Evolutionary conservation across 2,797 vertebrate species (phyloP), one percentile per base, ranked within the genome.

Genomic region (Esox lucius): DNA sequence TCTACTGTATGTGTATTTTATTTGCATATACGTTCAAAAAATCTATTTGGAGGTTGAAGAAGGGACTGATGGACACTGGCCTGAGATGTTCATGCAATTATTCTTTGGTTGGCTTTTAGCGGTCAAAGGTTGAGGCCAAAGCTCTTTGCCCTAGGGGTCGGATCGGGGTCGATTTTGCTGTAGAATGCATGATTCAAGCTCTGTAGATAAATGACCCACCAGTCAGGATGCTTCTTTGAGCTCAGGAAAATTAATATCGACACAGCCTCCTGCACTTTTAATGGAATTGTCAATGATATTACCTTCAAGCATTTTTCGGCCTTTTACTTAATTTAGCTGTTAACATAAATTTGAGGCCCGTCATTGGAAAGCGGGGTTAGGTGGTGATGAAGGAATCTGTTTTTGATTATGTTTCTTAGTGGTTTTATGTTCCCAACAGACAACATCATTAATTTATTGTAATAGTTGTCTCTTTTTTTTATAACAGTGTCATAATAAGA

Each of bases 211-310:
- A 93, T 93, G 91, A 93, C 91, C 92, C 85, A 92, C 88, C 86
- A 88, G 90, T 90, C 83, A 82, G 88, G 91, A 92, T 87, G 88
- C 88, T 91, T 91, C 90, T 93, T 94, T 94, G 90, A 92, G 89
- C 92, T 91, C 83, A 92, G 91, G 92, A 94, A 94, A 94, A 95
- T 95, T 90, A 92, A 94, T 95, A 95, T 95, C 92, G 93, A 95
- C 93, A 91, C 92, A 91, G 88, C 85, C 88, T 85, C 87, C 88
- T 91, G 92, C 90, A 91, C 93, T 94, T 93, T 93, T 90, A 91
- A 88, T 93, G 92, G 92, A 94, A 93, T 94, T 93, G 92, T 94
- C 94, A 93, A 94, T 87, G 83, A 80, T 90, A 92, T 88, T 90
- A 87, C 91, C 93, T 93, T 83, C 88, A 85, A 93, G 94, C 93